Evolutionary conservation across 2,113 vertebrate genomes (phyloP), one percentile per base, ranked within the genome.

Genomic region (Nanorana parkeri): DNA sequence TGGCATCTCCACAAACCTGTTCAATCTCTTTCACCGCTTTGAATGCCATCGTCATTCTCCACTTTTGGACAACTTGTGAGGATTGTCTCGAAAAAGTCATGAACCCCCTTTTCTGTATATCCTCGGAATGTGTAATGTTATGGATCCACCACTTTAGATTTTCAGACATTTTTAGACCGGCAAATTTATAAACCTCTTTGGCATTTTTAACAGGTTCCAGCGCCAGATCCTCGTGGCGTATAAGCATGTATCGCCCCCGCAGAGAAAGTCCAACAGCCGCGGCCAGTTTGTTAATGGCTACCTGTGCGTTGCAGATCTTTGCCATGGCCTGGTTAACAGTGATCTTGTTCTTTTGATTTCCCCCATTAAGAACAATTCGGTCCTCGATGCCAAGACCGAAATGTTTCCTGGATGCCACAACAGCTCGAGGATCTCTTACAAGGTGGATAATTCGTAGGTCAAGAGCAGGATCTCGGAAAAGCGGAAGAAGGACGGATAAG

Each of bases 381-480:
- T 63, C 94, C 72, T 99, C 98, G 0, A 0, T 78, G 36, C 28
- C 10, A 16, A 99, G 90, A 0, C 90, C 84, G 0, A 0, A 16
- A 1, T 52, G 0, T 61, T 95, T 92, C 2, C 94, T 89, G 2
- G 98, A 99, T 0, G 85, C 86, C 72, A 94, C 78, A 54, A 99
- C 95, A 0, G 93, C 98, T 21, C 98, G 88, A 0, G 97, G 98
- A 76, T 99, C 98, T 0, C 97, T 93, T 0, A 99, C 94, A 86
- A 99, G 88, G 85, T 99, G 97, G 80, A 99, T 89, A n/a, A 99
- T 94, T 83, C 91, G 94, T 78, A 99, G 89, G 76, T 99, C 92
- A 26, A 99, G 88, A 4, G 85, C 87, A 0, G 96, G 95, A 88
- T 99, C 97, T 2, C 65, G 91, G 55, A 99, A 87, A 29, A 99